phyloP scores from a whole-genome alignment of 2,888 invertebrate genomes.

The Chloromyia formosa region DNA sequence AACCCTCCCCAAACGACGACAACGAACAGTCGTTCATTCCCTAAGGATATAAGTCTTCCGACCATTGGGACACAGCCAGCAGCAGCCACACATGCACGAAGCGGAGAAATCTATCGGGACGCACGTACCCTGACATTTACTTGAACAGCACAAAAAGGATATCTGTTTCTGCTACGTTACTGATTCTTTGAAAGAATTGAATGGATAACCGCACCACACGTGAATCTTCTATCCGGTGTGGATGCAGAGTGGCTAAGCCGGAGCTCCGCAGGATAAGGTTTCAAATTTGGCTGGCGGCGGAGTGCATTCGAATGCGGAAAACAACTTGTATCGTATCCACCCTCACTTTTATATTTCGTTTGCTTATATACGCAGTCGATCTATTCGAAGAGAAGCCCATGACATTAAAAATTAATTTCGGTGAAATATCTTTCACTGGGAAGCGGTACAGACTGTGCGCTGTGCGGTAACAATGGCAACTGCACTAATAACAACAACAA shows the following conservation, averaged over 20 bases:
- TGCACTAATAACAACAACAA: not conserved
- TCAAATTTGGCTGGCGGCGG: not conserved
- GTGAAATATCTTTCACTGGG: constrained; percentile 33
- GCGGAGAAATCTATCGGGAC: not conserved
- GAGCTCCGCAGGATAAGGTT: not conserved
- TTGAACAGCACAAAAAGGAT: constrained; percentile 15
- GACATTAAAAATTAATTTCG: constrained; percentile 43
- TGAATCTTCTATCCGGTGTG: not conserved
- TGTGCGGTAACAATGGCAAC: not conserved
- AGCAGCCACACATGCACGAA: not conserved
- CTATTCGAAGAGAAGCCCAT: not conserved
- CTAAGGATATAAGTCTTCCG: not conserved
- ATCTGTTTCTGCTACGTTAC: not conserved
- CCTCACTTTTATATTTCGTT: not conserved
- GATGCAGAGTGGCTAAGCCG: not conserved
- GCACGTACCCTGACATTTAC: not conserved
- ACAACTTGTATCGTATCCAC: not conserved
- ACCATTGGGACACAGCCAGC: not conserved
- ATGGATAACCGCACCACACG: no score
- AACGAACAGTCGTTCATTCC: not conserved
- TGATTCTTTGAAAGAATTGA: no score
- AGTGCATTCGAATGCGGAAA: constrained; percentile 1
- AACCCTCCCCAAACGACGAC: no score
- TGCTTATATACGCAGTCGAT: not conserved
- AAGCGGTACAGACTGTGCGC: not conserved